Evolutionary conservation across 1,140 invertebrate species (phyloP).

Genomic region (Lepidurus arcticus): DNA sequence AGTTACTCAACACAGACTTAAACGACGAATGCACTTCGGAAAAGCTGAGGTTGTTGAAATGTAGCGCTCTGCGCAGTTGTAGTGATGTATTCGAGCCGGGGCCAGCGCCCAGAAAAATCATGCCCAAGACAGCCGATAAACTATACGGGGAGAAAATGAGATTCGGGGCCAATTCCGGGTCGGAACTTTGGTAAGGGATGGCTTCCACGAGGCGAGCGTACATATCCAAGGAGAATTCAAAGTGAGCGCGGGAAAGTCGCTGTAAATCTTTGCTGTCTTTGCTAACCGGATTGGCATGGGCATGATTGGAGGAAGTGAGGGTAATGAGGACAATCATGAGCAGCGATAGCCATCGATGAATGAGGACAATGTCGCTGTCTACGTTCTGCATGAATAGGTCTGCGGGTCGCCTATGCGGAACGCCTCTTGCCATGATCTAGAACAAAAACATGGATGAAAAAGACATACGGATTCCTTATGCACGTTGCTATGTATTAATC

Average conservation of each 20-base stretch:
- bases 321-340: slow-evolving; percentile 18
- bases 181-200: slow-evolving; percentile 37
- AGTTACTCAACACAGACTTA: slow-evolving; percentile 35
- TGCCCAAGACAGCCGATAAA: slow-evolving; percentile 41
- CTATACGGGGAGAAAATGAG: slow-evolving; percentile 42
- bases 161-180: slow-evolving; percentile 38
- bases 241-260: slow-evolving; percentile 42
- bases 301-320: background rate
- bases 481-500: background rate
- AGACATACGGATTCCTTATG: background rate
- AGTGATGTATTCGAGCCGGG: slow-evolving; percentile 39
- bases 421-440: slow-evolving; percentile 14
- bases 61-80: slow-evolving; percentile 40
- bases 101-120: slow-evolving; percentile 41
- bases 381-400: slow-evolving; percentile 17
- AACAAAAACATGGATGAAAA: slow-evolving; percentile 8
- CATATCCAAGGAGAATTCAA: slow-evolving; percentile 42
- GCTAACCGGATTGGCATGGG: background rate
- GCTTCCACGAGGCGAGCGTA: slow-evolving; percentile 38
- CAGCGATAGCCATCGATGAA: background rate
- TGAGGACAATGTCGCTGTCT: background rate
- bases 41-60: slow-evolving; percentile 40
- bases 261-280: slow-evolving; percentile 37
- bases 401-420: background rate
- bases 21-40: slow-evolving; percentile 36